Base-by-base conservation (phyloP, 2,797 vertebrate genomes). In the Pipistrellus nathusii region DNA sequence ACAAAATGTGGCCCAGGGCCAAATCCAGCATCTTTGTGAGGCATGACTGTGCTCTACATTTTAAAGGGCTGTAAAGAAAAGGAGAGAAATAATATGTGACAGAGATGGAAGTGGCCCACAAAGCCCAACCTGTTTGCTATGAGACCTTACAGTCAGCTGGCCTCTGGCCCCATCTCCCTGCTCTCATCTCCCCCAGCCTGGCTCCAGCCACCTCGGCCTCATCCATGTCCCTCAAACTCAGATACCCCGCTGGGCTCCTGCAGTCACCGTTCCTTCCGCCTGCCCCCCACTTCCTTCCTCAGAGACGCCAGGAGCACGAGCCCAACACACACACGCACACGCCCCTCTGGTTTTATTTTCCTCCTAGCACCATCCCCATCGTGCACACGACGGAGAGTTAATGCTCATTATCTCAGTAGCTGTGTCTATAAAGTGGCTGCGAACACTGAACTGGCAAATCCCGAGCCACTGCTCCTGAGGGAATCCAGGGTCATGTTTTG, bases 311-410 rank as follows among this genome's bases (percentile, higher is more conserved):
- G 21, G 9, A 55, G 14, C 6, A 32, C 0, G 3, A 20, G 17
- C 44, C 71, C 11, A 14, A 27, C 64, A 13, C 48, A 17, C 5
- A 1, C 25, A 23, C 2, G 0, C 5, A 1, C 25, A 23, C 2
- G 0, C 35, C 62, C 53, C 41, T 18, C 57, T 23, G 59, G 32
- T 32, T 38, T 66, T 17, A 32, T 27, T 57, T 57, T 20, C 23
- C 71, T 23, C 10, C 38, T 10, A 23, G 41, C 5, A 12, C 51
- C 72, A 38, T 1, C 5, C 35, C 21, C 23, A 17, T 2, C n/a
- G 17, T 6, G 12, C 3, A 13, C 0, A 10, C 85, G 25, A 8
- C 13, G 5, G 8, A 48, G 0, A 88, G 48, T 32, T 10, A 15
- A 3, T 2, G 23, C 77, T 68, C 38, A 10, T 12, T 10, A n/a